phyloP scores from a whole-genome alignment of 2,113 vertebrate genomes.

The Siniperca knerii region DNA sequence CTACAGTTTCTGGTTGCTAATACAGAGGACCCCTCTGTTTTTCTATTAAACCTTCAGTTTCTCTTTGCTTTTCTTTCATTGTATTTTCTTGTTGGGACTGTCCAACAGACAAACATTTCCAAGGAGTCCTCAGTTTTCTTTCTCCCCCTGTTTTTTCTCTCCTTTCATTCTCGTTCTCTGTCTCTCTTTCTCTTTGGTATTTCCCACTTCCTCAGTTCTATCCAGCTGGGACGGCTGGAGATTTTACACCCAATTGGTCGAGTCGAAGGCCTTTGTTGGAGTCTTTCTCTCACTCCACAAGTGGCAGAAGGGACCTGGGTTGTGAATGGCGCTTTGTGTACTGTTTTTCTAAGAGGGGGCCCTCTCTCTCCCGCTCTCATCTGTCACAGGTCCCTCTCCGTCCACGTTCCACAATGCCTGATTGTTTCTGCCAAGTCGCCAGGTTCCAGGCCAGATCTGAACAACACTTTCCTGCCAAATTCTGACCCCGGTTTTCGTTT shows the following conservation, averaged over 20 bases:
- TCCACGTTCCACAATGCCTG: conserved; percentile 93
- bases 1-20: background rate
- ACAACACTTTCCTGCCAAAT: conserved; percentile 98
- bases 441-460: conserved; percentile 97
- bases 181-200: conserved; percentile 89
- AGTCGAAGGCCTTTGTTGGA: conserved; percentile 94
- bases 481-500: conserved; percentile 93
- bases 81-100: conserved; percentile 37
- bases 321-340: conserved; percentile 97
- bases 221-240: conserved; percentile 90
- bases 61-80: background rate
- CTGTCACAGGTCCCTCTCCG: conserved; percentile 98
- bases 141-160: conserved; percentile 18
- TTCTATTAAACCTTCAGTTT: background rate
- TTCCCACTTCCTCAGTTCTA: conserved; percentile 89
- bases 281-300: conserved; percentile 94
- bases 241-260: conserved; percentile 97
- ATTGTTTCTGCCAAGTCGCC: conserved; percentile 97
- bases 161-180: conserved; percentile 42
- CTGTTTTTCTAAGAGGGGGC: conserved; percentile 97
- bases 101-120: conserved; percentile 59
- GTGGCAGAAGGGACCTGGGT: conserved; percentile 95
- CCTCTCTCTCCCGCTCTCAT: conserved; percentile 94
- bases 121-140: conserved; percentile 42
- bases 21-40: conserved; percentile 4